Base-by-base conservation (phyloP, 2,797 vertebrate species). In the Luscinia luscinia region DNA sequence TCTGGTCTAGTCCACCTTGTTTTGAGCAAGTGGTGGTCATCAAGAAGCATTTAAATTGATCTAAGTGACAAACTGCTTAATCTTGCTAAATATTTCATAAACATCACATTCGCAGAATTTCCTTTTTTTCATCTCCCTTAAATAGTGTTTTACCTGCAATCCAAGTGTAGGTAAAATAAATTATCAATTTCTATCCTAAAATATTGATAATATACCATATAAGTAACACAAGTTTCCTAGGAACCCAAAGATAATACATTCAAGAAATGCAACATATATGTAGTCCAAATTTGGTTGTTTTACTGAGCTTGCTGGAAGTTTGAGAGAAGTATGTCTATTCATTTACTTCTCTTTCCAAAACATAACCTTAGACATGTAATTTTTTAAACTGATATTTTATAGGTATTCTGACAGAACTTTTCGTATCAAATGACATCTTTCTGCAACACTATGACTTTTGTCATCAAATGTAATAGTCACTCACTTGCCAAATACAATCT, bases 401-500 rank as follows among this genome's bases (percentile, higher is more conserved):
- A 88, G 4, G 4, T 52, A 62, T 55, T 30, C 8, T 43, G 34
- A 64, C 46, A 54, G 23, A 45, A 74, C 11, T 28, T 83, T 92
- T 82, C 36, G 30, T 49, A 58, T 19, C 49, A 49, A 72, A 70
- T 61, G 26, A 62, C 1, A 3, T 30, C 7, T 48, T 13, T 84
- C 75, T 49, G 16, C 12, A 8, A 69, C 22, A 58, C 7, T 30
- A 34, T 10, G 28, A 80, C 64, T 59, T 85, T 74, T 93, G 27
- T 85, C 27, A 91, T 62, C 15, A 80, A 93, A 70, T 12, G 9
- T 22, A 91, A 43, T 17, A 93, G 46, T 75, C 93, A 97, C 98
- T 96, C 96, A 99, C 99, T 98, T 99, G 99, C 99, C 99, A 99
- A 96, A 98, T 93, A 90, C 97, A 98, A 93, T 99, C 98, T 93